Base-by-base conservation (phyloP, 2,888 invertebrate species). In the Acleris cristana region DNA sequence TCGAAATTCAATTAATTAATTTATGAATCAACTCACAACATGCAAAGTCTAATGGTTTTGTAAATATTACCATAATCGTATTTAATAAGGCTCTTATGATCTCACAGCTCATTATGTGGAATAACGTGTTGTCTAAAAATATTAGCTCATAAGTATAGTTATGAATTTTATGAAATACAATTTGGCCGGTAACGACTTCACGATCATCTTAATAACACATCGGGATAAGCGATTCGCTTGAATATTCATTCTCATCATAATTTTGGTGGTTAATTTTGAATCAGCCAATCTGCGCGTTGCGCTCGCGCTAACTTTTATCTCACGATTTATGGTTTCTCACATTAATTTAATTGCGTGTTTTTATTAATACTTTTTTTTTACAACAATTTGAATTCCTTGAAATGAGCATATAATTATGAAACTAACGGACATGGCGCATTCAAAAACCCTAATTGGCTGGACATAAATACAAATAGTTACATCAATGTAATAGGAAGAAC, bases 181-280 rank as follows among this genome's bases (percentile, higher is more conserved):
- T 92, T 90, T 90, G 79, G 84, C 82, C 76, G 73, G 85, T 91
- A 92, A 92, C 92, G 88, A 90, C 87, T 86, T 87, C 89, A 88
- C 91, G 90, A 91, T 86, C 89, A 81, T 85, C 87, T 89, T 92
- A 92, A 92, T 92, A 91, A 89, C 87, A 90, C 83, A 85, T 79
- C 81, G 81, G 77, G 85, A 81, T 89, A 90, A 92, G 85, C 86
- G 89, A 87, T 90, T 90, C 87, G 83, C 84, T 86, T 92, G 90
- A 91, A 91, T 92, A 92, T 92, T 91, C 90, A 92, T 92, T 89
- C 82, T 89, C 86, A 88, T 89, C 87, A 90, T 90, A 85, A 91
- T 90, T 91, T 91, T 81, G 86, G 89, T 86, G 82, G 85, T 87
- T 90, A 89, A 91, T 91, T 90, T 89, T 76, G 90, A 87, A 90